Conservation (phyloP, 2,113 vertebrate species). For the Nesoenas mayeri region DNA sequence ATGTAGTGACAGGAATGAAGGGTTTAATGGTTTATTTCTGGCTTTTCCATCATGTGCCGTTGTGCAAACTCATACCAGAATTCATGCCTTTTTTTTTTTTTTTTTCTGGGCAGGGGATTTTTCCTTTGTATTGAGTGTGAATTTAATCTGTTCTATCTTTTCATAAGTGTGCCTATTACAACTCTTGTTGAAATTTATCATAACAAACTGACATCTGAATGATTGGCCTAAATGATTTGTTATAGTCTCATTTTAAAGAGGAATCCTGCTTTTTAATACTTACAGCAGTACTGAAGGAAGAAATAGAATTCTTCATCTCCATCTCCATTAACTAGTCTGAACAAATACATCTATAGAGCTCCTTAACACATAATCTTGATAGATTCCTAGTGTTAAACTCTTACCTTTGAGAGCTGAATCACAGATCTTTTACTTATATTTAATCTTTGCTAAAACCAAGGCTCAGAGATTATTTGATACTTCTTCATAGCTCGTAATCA, state of each 20-base stretch:
- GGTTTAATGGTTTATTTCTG: background rate
- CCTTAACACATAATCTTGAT: background rate
- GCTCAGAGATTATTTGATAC: background rate
- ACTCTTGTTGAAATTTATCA: background rate
- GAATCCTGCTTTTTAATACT: background rate
- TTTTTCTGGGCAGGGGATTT: background rate
- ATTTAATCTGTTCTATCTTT: background rate
- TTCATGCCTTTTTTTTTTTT: background rate
- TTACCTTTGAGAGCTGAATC: background rate
- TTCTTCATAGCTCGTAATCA: background rate
- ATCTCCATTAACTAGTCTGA: background rate
- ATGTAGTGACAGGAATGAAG: background rate
- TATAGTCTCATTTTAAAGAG: background rate
- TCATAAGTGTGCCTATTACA: background rate
- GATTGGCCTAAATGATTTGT: background rate
- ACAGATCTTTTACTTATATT: background rate
- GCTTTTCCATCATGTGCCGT: background rate
- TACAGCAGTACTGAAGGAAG: background rate
- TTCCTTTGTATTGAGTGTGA: background rate
- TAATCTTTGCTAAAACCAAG: background rate
- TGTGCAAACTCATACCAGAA: background rate
- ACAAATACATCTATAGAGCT: background rate
- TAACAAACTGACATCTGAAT: background rate
- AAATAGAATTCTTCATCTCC: background rate
- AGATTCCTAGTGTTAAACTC: background rate